phyloP scores from a whole-genome alignment of 2,113 vertebrate genomes.

The Chloropsis cyanopogon region DNA sequence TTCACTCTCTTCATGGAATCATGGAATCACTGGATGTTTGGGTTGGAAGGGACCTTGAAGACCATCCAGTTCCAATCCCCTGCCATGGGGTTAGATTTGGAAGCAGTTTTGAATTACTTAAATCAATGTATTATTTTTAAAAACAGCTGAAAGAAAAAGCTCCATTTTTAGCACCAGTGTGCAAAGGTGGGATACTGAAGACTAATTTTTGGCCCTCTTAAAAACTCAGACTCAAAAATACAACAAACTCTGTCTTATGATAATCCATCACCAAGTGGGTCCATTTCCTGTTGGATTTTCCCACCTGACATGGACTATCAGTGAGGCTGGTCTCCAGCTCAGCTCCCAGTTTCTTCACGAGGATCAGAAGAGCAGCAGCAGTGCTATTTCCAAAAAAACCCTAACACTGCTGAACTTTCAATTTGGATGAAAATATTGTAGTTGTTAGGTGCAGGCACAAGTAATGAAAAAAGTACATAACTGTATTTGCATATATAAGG shows the following conservation, averaged over 20 bases:
- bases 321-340: neutral
- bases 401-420: neutral
- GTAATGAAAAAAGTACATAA: neutral
- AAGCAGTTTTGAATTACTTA: neutral
- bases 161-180: neutral
- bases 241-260: rapidly evolving
- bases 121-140: neutral
- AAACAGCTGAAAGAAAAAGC: neutral
- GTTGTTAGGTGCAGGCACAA: neutral
- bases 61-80: neutral
- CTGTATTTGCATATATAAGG: neutral
- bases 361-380: neutral
- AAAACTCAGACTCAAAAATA: neutral
- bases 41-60: neutral
- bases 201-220: neutral
- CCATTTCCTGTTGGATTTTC: neutral
- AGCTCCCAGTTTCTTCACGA: neutral
- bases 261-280: neutral
- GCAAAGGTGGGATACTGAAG: neutral
- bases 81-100: neutral
- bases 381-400: neutral
- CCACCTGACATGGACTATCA: rapidly evolving
- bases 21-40: neutral
- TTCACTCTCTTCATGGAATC: neutral
- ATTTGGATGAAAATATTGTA: neutral